Percentiles rank a stretch among this genome's conserved stretches.
phyloP scores from a whole-genome alignment of 2,797 vertebrate species.

The Pangasius mekongensis region DNA sequence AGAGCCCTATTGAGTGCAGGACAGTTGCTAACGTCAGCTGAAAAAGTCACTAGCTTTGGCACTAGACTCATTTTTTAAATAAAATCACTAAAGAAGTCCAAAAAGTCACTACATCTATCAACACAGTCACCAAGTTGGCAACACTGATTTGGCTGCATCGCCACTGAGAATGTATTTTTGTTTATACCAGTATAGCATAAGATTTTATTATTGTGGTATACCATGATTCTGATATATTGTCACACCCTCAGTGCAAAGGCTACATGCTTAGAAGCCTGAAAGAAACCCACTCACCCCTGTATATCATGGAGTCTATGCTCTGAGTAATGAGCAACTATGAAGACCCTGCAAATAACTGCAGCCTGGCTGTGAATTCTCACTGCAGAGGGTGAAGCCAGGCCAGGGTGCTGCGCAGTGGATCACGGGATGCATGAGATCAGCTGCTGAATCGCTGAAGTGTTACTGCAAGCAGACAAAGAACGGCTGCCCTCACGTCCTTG shows the following conservation, averaged over 20 bases:
- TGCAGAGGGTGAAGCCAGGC: conserved; percentile 35
- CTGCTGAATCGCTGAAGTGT: conserved; percentile 36
- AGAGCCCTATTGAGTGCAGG: not conserved
- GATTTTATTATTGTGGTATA: not conserved
- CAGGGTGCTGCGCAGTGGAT: conserved; percentile 7
- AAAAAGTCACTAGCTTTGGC: not conserved
- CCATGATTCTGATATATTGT: not conserved
- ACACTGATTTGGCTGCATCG: not conserved
- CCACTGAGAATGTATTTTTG: not conserved
- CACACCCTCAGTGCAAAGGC: not conserved
- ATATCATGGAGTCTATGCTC: not conserved
- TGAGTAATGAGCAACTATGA: conserved; percentile 29
- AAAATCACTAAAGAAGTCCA: not conserved
- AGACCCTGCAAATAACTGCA: conserved; percentile 47
- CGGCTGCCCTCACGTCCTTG: not conserved
- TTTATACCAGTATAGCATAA: too few species aligned
- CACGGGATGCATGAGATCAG: conserved; percentile 25
- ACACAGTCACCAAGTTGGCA: conserved; percentile 1
- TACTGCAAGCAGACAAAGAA: conserved; percentile 16
- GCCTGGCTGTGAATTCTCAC: conserved; percentile 47
- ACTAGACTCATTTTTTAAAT: not conserved
- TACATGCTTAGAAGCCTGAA: not conserved
- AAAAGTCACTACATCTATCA: not conserved
- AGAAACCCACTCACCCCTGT: conserved; percentile 17
- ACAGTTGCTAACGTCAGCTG: not conserved